Percentiles rank a stretch among this genome's conserved stretches.
These are phyloP conservation scores for Anableps anableps DNA, from an alignment of 2,797 vertebrate genomes.

Conservation along the genomic window DNA sequence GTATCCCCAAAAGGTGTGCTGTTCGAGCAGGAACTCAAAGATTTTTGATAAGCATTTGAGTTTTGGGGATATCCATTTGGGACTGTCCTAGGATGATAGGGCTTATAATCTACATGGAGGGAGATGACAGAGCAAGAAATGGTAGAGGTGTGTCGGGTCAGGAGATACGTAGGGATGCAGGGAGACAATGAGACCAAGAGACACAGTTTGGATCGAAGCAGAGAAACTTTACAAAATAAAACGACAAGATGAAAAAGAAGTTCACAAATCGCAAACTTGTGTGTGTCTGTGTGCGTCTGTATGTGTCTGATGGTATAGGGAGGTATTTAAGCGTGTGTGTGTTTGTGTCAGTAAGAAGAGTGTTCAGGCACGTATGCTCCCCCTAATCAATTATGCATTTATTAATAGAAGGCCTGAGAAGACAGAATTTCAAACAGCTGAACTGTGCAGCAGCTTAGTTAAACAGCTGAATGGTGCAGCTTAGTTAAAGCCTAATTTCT, in stretches of 20 bases:
- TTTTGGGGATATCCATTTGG: conserved; percentile 81
- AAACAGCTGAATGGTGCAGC: conserved; percentile 82
- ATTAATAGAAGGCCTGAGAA: conserved; percentile 83
- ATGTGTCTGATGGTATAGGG: conserved; percentile 22
- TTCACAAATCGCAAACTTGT: conserved; percentile 30
- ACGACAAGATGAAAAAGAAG: conserved; percentile 49
- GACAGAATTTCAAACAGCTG: conserved; percentile 82
- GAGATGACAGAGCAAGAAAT: conserved; percentile 55
- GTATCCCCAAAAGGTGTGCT: conserved; percentile 63
- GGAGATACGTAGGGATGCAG: conserved; percentile 35
- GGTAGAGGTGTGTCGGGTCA: conserved; percentile 57
- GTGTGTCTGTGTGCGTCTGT: conserved; percentile 31
- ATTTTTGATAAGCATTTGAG: conserved; percentile 86
- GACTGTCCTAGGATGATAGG: conserved; percentile 79
- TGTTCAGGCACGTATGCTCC: conserved; percentile 74
- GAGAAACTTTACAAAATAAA: conserved; percentile 39
- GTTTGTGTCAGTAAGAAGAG: conserved; percentile 65
- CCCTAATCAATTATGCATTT: conserved; percentile 82
- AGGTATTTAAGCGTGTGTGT: conserved; percentile 54
- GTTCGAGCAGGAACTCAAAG: conserved; percentile 80
- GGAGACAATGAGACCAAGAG: conserved; percentile 51
- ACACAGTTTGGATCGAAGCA: conserved; percentile 44
- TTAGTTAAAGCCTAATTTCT: conserved; percentile 84
- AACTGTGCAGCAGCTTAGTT: conserved; percentile 81
- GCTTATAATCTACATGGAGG: conserved; percentile 79